phyloP scores from a whole-genome alignment of 2,797 vertebrate genomes.

The Gallinago solitaria region DNA sequence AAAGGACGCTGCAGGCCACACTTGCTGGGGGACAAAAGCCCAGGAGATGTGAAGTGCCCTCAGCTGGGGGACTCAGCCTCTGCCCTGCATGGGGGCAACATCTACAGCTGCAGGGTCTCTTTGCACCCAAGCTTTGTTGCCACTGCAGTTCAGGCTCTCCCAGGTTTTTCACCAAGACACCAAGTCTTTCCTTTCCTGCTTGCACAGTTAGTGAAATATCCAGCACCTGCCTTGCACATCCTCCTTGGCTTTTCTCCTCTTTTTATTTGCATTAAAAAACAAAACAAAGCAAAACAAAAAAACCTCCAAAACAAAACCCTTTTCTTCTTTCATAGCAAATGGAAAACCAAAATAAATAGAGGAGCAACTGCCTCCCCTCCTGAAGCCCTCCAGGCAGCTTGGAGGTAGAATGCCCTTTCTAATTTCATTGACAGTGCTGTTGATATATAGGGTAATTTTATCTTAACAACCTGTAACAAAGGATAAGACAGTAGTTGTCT shows the following conservation, averaged over 20 bases:
- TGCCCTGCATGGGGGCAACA: background rate
- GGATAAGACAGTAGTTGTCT: conserved; percentile 67
- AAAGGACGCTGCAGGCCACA: rapidly evolving
- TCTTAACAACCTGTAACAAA: conserved; percentile 72
- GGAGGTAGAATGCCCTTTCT: conserved; percentile 66
- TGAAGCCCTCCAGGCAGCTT: background rate
- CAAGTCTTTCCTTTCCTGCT: background rate
- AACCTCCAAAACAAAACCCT: background rate
- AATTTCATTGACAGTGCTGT: conserved; percentile 69
- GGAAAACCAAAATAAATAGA: conserved; percentile 40
- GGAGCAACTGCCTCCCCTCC: background rate
- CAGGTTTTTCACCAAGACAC: background rate
- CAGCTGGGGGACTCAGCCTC: background rate
- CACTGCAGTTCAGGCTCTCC: background rate
- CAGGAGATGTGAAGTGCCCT: background rate
- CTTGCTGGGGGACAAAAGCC: background rate
- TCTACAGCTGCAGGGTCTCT: background rate
- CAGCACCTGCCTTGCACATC: background rate
- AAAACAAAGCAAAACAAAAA: background rate
- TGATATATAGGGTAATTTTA: conserved; percentile 76
- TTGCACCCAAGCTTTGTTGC: background rate
- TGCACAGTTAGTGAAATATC: background rate
- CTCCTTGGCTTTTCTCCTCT: conserved; percentile 8
- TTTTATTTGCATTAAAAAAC: background rate
- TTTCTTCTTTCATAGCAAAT: background rate